Conservation (phyloP, 1,140 invertebrate species). For the Tetranychus cinnabarinus region DNA sequence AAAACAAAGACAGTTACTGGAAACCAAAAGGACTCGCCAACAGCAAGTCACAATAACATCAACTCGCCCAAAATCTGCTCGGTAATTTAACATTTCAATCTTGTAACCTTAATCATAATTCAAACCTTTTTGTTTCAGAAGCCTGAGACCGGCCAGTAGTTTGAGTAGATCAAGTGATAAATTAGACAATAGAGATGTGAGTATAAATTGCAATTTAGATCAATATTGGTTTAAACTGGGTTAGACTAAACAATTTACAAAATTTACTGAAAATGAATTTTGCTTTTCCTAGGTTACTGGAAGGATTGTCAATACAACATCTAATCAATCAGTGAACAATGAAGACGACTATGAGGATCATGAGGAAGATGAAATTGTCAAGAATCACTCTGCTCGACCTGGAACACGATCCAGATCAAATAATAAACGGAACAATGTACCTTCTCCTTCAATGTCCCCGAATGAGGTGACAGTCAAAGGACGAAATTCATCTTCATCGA, state of each 20-base stretch:
- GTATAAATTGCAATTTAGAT: too few species aligned
- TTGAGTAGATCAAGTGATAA: not conserved
- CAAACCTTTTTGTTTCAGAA: not conserved
- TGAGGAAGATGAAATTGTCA: too few species aligned
- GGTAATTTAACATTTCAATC: not conserved
- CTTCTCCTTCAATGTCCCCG: not conserved
- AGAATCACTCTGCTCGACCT: too few species aligned
- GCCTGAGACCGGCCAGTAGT: not conserved
- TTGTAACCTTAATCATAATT: not conserved
- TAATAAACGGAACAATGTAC: not conserved
- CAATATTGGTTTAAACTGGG: too few species aligned
- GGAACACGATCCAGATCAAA: too few species aligned
- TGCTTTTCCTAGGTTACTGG: too few species aligned
- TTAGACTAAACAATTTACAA: too few species aligned
- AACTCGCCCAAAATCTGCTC: not conserved
- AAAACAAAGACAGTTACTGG: slow-evolving; percentile 7
- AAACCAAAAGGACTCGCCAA: slow-evolving; percentile 8
- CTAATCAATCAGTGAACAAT: too few species aligned
- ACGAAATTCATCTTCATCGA: not conserved
- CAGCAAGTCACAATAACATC: slow-evolving; percentile 1
- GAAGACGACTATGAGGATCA: too few species aligned
- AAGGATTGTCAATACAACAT: too few species aligned
- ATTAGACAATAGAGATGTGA: not conserved
- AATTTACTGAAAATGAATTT: too few species aligned
- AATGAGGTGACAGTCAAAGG: not conserved